phyloP scores from a whole-genome alignment of 2,888 invertebrate species.

The Ectemnius cavifrons region DNA sequence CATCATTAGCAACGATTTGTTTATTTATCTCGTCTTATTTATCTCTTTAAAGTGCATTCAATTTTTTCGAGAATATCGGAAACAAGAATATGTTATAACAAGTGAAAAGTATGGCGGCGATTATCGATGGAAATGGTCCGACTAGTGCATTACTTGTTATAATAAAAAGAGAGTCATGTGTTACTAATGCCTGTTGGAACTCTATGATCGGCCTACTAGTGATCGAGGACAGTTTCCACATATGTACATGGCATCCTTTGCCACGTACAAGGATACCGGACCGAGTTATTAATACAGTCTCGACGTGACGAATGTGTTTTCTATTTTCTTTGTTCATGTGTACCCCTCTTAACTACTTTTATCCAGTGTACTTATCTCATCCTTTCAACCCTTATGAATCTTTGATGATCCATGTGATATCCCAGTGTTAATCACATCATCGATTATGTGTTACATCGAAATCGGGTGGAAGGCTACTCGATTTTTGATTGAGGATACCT shows the following conservation, averaged over 20 bases:
- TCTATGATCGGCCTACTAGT: slow-evolving; percentile 61
- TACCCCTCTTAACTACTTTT: neutral
- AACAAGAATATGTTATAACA: slow-evolving; percentile 54
- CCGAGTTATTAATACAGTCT: slow-evolving; percentile 46
- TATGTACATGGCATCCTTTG: slow-evolving; percentile 27
- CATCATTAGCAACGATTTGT: slow-evolving; percentile 53
- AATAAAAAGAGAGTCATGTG: slow-evolving; percentile 61
- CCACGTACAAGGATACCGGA: slow-evolving; percentile 49
- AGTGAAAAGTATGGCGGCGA: slow-evolving; percentile 48
- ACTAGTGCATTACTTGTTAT: slow-evolving; percentile 66
- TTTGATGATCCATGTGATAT: neutral
- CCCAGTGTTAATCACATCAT: neutral
- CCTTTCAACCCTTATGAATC: neutral
- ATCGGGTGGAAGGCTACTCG: neutral
- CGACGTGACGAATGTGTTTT: slow-evolving; percentile 52
- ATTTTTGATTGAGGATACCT: too few species aligned
- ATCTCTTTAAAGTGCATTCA: slow-evolving; percentile 45
- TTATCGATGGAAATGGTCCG: slow-evolving; percentile 33
- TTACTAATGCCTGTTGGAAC: slow-evolving; percentile 65
- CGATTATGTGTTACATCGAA: neutral
- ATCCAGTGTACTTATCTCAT: too few species aligned
- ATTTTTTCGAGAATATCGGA: slow-evolving; percentile 21
- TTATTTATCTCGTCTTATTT: slow-evolving; percentile 60
- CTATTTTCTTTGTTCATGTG: slow-evolving; percentile 13
- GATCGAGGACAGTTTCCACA: slow-evolving; percentile 26